phyloP scores from a whole-genome alignment of 1,140 invertebrate species.

The Agrilus planipennis region DNA sequence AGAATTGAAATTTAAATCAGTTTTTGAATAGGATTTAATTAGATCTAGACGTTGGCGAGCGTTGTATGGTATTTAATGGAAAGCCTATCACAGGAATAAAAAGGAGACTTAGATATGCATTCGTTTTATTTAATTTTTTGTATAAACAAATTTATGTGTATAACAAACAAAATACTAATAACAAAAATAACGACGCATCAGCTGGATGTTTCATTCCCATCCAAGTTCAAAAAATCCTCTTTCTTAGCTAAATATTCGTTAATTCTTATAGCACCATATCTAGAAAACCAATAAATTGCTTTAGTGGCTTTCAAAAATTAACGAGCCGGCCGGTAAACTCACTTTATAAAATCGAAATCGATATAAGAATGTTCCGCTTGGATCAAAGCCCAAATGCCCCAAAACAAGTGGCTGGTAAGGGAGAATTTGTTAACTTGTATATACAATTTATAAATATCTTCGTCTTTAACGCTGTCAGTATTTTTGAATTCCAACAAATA shows the following conservation, averaged over 20 bases:
- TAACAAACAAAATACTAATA: too few relatives aligned
- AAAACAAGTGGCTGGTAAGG: slow-evolving; percentile 75
- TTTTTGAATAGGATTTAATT: too few relatives aligned
- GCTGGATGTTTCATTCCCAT: too few relatives aligned
- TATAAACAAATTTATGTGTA: too few relatives aligned
- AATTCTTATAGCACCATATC: slow-evolving; percentile 54
- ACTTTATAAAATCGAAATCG: slow-evolving; percentile 90
- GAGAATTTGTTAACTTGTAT: slow-evolving; percentile 70
- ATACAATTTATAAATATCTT: slow-evolving; percentile 58
- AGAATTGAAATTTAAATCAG: too few relatives aligned
- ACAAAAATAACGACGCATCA: too few relatives aligned
- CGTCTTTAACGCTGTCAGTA: slow-evolving; percentile 28
- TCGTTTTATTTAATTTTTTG: too few relatives aligned
- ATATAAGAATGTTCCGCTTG: slow-evolving; percentile 84
- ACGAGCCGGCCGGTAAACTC: slow-evolving; percentile 31
- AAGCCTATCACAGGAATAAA: too few relatives aligned
- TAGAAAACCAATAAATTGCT: slow-evolving; percentile 30
- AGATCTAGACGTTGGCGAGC: too few relatives aligned
- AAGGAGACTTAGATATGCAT: too few relatives aligned
- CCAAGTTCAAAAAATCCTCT: slow-evolving; percentile 23
- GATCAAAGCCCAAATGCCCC: slow-evolving; percentile 87
- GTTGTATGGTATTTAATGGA: too few relatives aligned
- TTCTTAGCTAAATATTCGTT: slow-evolving; percentile 50
- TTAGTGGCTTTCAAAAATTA: slow-evolving; percentile 3
- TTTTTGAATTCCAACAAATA: slow-evolving; percentile 58